Conservation (phyloP, 2,888 invertebrate genomes). For the Lumbricus terrestris region DNA sequence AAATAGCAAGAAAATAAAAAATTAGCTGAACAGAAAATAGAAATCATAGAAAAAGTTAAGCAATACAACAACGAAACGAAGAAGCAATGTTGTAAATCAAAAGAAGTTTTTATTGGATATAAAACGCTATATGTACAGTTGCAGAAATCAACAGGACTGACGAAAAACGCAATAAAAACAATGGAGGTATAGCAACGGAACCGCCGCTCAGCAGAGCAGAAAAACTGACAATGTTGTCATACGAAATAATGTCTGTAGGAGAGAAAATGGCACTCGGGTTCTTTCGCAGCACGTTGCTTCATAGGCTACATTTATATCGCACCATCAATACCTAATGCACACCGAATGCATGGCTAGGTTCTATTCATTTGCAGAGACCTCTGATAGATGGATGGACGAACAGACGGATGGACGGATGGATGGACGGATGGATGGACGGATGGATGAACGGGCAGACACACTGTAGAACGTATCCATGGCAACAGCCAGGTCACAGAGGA, state of each 20-base stretch:
- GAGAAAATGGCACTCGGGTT: not conserved
- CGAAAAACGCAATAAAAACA: not conserved
- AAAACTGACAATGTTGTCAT: not conserved
- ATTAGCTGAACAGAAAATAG: not conserved
- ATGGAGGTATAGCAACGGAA: not conserved
- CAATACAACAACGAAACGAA: no score
- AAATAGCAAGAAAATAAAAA: no score
- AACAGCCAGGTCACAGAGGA: no score
- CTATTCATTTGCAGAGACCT: not conserved
- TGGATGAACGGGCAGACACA: no score
- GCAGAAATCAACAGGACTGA: not conserved
- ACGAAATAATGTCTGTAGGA: not conserved
- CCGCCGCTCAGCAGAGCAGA: not conserved
- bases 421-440: no score
- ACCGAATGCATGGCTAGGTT: not conserved
- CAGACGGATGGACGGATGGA: no score
- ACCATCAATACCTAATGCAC: not conserved
- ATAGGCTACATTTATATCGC: no score
- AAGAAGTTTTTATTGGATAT: not conserved
- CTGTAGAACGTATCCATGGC: no score
- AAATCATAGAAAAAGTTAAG: no score
- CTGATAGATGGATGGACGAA: no score
- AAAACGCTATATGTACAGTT: not conserved
- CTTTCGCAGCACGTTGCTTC: not conserved
- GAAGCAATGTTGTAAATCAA: not conserved